A percentile compares a stretch with the other conserved stretches of the same genome.
These are phyloP conservation scores for Acleris laterana DNA, from an alignment of 2,888 invertebrate genomes.

Conservation along the genomic window DNA sequence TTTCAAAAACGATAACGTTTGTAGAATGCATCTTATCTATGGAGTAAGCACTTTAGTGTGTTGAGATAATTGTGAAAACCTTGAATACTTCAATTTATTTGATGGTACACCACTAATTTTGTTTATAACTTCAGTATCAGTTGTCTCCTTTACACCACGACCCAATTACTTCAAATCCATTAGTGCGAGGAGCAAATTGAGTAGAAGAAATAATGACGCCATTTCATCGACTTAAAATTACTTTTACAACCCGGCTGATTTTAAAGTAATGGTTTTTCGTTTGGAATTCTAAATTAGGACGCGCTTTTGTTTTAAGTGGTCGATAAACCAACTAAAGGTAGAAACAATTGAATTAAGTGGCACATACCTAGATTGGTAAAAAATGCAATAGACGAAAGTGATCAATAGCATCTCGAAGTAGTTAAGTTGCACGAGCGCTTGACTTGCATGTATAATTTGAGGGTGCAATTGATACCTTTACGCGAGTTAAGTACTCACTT, in stretches of 20 bases:
- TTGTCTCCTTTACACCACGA: slow-evolving; percentile 41
- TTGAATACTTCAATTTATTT: neutral
- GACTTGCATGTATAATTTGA: too few species aligned
- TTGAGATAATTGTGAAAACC: neutral
- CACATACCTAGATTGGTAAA: too few species aligned
- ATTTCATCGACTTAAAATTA: slow-evolving; percentile 29
- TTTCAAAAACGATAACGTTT: too few species aligned
- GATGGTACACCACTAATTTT: neutral
- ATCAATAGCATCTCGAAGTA: too few species aligned
- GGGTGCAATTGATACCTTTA: too few species aligned
- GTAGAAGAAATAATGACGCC: slow-evolving; percentile 50
- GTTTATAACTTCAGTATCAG: slow-evolving; percentile 15
- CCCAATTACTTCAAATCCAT: slow-evolving; percentile 52
- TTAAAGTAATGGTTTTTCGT: slow-evolving; percentile 15
- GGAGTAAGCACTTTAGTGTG: too few species aligned
- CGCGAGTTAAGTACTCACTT: too few species aligned
- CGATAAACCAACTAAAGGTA: neutral
- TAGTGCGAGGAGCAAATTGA: slow-evolving; percentile 52
- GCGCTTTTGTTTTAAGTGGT: neutral
- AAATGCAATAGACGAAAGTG: too few species aligned
- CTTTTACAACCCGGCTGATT: slow-evolving; percentile 25
- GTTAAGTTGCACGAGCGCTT: too few species aligned
- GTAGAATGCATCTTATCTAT: too few species aligned
- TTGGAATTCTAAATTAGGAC: slow-evolving; percentile 13
- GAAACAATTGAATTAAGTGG: neutral